phyloP scores from a whole-genome alignment of 2,888 invertebrate species.

The Andrena hattorfiana region DNA sequence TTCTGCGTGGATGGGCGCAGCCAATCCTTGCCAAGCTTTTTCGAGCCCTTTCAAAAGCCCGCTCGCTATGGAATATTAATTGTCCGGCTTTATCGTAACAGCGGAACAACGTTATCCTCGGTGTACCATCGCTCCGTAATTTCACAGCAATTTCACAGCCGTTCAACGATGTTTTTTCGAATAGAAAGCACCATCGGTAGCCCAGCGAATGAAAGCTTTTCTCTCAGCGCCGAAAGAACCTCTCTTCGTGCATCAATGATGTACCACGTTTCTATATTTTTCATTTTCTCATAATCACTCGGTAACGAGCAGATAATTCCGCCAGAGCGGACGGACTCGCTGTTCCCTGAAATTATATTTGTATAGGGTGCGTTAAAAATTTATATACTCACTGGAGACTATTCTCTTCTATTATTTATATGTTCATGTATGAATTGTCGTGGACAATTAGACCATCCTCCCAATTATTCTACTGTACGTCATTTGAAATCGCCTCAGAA shows the following conservation, averaged over 20 bases:
- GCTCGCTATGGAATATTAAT: conserved; percentile 72
- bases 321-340: neutral
- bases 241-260: neutral
- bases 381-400: neutral
- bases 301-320: neutral
- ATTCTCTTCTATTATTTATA: conserved; percentile 3
- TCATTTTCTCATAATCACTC: neutral
- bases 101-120: conserved; percentile 68
- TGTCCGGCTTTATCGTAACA: conserved; percentile 70
- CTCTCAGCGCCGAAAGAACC: neutral
- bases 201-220: neutral
- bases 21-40: conserved; percentile 50
- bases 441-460: conserved; percentile 1
- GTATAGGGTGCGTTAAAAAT: neutral
- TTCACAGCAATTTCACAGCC: conserved; percentile 59
- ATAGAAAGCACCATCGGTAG: conserved; percentile 24
- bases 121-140: conserved; percentile 60
- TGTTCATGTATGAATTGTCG: neutral
- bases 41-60: conserved; percentile 61
- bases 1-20: conserved; percentile 6
- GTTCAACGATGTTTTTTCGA: conserved; percentile 57
- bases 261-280: neutral
- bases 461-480: neutral
- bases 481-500: conserved; percentile 2
- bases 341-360: conserved; percentile 4